Evolutionary conservation across 2,888 invertebrate species (phyloP).

Genomic region (Pyrocoelia pectoralis): DNA sequence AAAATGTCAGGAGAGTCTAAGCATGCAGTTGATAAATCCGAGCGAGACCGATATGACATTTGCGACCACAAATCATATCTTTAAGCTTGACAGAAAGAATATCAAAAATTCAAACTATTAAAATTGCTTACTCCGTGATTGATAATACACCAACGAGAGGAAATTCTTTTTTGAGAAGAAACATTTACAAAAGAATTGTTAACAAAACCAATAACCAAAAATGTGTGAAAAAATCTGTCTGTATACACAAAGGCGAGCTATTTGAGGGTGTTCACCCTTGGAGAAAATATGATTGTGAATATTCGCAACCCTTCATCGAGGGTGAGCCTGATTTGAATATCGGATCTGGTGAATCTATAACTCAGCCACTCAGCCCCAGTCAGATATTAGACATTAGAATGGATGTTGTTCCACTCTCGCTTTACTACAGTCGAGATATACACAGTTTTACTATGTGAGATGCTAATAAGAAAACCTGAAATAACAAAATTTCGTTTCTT

Average conservation of each 20-base stretch:
- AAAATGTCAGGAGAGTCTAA: constrained; percentile 54
- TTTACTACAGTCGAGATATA: background rate
- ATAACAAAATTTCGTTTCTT: no score
- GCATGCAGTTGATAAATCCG: constrained; percentile 51
- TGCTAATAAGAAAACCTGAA: no score
- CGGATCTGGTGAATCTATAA: constrained; percentile 46
- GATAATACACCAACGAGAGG: background rate
- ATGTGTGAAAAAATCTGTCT: constrained; percentile 50
- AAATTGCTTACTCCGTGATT: background rate
- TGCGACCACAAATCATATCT: constrained; percentile 56
- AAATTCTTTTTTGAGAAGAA: constrained; percentile 1
- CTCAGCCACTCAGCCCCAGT: constrained; percentile 48
- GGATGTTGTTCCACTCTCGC: constrained; percentile 29
- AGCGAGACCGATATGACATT: constrained; percentile 47
- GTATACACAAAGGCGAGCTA: constrained; percentile 48
- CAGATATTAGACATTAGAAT: constrained; percentile 52
- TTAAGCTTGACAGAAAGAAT: constrained; percentile 50
- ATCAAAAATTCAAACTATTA: constrained; percentile 46
- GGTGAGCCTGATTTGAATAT: constrained; percentile 55
- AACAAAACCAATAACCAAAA: constrained; percentile 42
- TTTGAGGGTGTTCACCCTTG: constrained; percentile 54
- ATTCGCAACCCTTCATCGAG: constrained; percentile 55
- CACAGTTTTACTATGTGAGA: no score
- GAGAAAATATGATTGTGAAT: constrained; percentile 57
- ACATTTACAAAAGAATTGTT: constrained; percentile 19